Evolutionary conservation across 1,140 invertebrate genomes (phyloP).

Genomic region (Halyomorpha halys): DNA sequence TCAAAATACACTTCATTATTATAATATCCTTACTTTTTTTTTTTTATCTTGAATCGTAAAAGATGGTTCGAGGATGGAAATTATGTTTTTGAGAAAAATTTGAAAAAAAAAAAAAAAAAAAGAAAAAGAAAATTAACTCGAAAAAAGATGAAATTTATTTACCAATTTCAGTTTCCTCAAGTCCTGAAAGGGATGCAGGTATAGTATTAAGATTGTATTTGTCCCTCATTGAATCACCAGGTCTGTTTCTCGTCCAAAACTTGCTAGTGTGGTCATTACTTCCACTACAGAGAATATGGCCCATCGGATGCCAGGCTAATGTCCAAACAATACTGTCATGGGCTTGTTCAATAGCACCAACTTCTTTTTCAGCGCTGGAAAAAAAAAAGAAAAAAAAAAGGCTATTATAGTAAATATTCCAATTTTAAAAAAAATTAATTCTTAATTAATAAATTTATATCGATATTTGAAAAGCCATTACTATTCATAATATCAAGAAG

Average conservation of each 20-base stretch:
- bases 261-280: constrained; percentile 98
- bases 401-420: not conserved
- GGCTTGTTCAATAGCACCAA: constrained; percentile 93
- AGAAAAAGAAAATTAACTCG: no score
- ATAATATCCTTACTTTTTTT: no score
- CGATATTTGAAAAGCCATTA: no score
- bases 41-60: no score
- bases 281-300: constrained; percentile 95
- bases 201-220: constrained; percentile 93
- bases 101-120: no score
- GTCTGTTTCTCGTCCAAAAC: constrained; percentile 98
- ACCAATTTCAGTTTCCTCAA: constrained; percentile 63
- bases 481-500: no score
- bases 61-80: no score
- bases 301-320: constrained; percentile 96
- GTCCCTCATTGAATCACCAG: constrained; percentile 95
- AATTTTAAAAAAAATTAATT: no score
- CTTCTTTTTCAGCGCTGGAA: constrained; percentile 87
- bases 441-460: no score
- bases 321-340: constrained; percentile 99
- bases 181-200: constrained; percentile 57
- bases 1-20: no score
- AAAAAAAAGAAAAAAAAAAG: constrained; percentile 10
- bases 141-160: no score
- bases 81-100: no score